phyloP scores from a whole-genome alignment of 23 tunicate species.

The Ascidia mentula region DNA sequence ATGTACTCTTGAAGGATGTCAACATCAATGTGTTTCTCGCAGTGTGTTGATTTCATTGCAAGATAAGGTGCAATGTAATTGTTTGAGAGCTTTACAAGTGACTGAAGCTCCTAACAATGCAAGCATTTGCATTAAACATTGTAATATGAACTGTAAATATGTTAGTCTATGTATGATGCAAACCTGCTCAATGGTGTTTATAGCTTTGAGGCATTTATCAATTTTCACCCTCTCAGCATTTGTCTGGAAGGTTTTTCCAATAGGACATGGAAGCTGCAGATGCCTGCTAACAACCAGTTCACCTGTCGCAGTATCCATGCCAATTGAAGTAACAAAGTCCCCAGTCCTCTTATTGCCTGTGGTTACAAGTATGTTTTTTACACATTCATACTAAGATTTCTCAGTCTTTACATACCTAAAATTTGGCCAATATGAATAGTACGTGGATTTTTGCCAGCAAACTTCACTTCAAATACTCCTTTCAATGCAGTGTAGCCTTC shows the following conservation, averaged over 20 bases:
- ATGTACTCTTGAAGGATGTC: slow-evolving; percentile 66
- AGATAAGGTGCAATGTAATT: slow-evolving; percentile 51
- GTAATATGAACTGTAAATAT: no score
- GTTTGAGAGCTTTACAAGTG: slow-evolving; percentile 62
- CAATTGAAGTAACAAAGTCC: slow-evolving; percentile 57
- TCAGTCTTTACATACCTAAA: slow-evolving; percentile 38
- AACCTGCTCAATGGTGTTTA: slow-evolving; percentile 83
- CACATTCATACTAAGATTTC: no score
- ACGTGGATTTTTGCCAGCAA: slow-evolving; percentile 18
- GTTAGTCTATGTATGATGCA: no score
- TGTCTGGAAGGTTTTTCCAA: slow-evolving; percentile 29
- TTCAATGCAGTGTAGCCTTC: neutral
- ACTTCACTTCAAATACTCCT: slow-evolving; percentile 18
- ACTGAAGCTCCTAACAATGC: slow-evolving; percentile 57
- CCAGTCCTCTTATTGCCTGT: neutral
- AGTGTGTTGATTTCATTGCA: slow-evolving; percentile 39
- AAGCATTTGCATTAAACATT: no score
- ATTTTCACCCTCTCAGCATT: slow-evolving; percentile 52
- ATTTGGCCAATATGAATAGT: slow-evolving; percentile 28
- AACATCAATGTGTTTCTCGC: slow-evolving; percentile 43
- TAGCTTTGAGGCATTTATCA: slow-evolving; percentile 53
- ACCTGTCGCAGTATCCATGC: slow-evolving; percentile 71
- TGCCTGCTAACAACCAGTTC: slow-evolving; percentile 61
- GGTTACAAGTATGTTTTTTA: neutral
- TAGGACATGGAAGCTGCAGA: slow-evolving; percentile 62